Base-by-base conservation (phyloP, 1,140 invertebrate species). In the Drosophila serrata region DNA sequence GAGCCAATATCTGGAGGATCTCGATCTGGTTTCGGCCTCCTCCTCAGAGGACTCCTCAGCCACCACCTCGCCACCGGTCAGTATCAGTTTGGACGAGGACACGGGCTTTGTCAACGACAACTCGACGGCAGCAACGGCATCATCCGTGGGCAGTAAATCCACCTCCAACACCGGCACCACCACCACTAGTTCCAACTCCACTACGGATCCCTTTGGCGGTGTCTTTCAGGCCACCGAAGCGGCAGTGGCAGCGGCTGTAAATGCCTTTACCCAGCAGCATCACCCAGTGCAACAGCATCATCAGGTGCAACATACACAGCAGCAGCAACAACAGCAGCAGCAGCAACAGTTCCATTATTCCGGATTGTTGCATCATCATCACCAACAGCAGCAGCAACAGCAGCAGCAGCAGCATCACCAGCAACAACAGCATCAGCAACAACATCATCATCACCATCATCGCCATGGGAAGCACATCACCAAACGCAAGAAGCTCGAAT, bases 401-500 rank as follows among this genome's bases (percentile, higher is more conserved):
- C 58, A 63, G 11, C 57, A 57, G 1, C 77, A 73, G 4, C 55
- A 58, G 0, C 55, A 82, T 3, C 67, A 65, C 0, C 68, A 60
- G 0, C 45, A 58, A 0, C 70, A 61, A 2, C 69, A 70, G 2
- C 76, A 67, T 2, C 74, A 61, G 1, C 62, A 68, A 0, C 69
- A 56, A 0, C 70, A 61, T 1, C 60, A 45, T 0, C 48, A 72
- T 17, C 40, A 58, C 22, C 42, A 78, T 35, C 59, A 49, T 35
- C 43, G 59, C 3, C 60, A 77, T 17, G 80, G 77, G 43, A 88
- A 90, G 46, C 63, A 79, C 13, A 62, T 94, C 4, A 19, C 2
- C 60, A 96, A 96, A 86, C 93, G 94, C 56, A 94, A 93, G 64
- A 94, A 94, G 82, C 93, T 95, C 84, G 95, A 95, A 93, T 95